Evolutionary conservation across 2,888 invertebrate genomes (phyloP).

Genomic region (Ditylenchus weischeri): DNA sequence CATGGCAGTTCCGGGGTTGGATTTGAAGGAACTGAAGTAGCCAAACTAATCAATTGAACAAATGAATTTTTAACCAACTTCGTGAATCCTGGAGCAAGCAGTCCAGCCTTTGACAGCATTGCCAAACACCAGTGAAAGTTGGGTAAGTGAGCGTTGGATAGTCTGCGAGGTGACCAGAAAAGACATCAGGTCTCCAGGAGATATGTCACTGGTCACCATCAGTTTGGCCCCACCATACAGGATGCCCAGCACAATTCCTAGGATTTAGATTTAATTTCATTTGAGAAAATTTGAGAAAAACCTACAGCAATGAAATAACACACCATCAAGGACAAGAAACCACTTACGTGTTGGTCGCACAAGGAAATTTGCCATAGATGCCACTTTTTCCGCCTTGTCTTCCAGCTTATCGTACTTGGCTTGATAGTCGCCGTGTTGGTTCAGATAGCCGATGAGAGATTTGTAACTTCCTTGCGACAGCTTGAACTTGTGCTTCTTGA

Average conservation of each 20-base stretch:
- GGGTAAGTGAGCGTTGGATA: conserved; percentile 84
- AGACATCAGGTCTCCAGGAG: conserved; percentile 89
- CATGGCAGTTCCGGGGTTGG: conserved; percentile 62
- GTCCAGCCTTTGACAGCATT: conserved; percentile 75
- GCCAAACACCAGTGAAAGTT: conserved; percentile 84
- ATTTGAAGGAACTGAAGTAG: conserved; percentile 19
- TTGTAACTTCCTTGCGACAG: too few relatives aligned
- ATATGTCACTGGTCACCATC: conserved; percentile 76
- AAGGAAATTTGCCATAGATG: too few relatives aligned
- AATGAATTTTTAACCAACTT: conserved; percentile 8
- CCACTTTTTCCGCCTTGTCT: too few relatives aligned
- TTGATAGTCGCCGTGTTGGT: too few relatives aligned
- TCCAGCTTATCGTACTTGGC: too few relatives aligned
- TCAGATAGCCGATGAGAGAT: too few relatives aligned
- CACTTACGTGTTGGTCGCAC: too few relatives aligned
- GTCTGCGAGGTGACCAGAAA: conserved; percentile 92
- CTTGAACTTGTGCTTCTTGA: too few relatives aligned
- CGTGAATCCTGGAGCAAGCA: conserved; percentile 26
- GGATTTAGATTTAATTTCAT: background rate
- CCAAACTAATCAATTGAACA: background rate
- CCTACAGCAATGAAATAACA: too few relatives aligned
- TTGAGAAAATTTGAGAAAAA: too few relatives aligned
- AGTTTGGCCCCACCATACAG: conserved; percentile 85
- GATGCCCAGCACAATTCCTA: conserved; percentile 79
- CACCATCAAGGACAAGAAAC: too few relatives aligned